phyloP scores from a whole-genome alignment of 2,888 invertebrate species.

The Apeira syringaria region DNA sequence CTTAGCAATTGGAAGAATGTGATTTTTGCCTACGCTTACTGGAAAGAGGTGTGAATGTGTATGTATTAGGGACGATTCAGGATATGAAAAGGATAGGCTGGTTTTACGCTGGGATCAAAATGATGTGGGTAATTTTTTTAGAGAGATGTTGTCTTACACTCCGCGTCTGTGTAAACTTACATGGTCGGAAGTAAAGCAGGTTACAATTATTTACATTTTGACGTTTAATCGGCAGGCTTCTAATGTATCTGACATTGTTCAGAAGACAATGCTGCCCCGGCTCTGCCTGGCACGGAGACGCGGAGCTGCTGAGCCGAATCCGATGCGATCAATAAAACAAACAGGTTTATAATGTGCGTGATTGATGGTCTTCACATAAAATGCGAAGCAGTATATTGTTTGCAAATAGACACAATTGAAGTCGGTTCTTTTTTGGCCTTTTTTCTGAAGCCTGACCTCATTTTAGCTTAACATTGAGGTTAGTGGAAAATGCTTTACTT shows the following conservation, averaged over 20 bases:
- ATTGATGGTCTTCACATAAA: slow-evolving; percentile 62
- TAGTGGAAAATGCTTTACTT: too few relatives aligned
- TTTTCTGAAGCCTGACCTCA: slow-evolving; percentile 35
- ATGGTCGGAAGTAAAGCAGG: too few relatives aligned
- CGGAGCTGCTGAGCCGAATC: slow-evolving; percentile 42
- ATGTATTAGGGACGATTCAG: too few relatives aligned
- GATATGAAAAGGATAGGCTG: too few relatives aligned
- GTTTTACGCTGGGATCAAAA: too few relatives aligned
- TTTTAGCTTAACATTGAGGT: slow-evolving; percentile 9
- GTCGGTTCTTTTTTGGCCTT: too few relatives aligned
- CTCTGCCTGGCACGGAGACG: slow-evolving; percentile 58
- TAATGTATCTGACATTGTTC: slow-evolving; percentile 46
- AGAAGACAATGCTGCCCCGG: slow-evolving; percentile 44
- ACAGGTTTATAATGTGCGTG: slow-evolving; percentile 68
- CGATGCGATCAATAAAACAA: slow-evolving; percentile 62
- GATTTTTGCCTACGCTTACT: too few relatives aligned
- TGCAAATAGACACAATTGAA: slow-evolving; percentile 37
- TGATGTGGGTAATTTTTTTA: too few relatives aligned
- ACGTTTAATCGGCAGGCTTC: slow-evolving; percentile 4
- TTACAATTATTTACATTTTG: slow-evolving; percentile 6
- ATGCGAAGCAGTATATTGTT: slow-evolving; percentile 48
- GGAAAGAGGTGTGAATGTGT: too few relatives aligned
- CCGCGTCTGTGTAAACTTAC: too few relatives aligned
- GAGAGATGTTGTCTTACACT: too few relatives aligned
- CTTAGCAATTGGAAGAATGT: too few relatives aligned